Conservation (phyloP, 2,113 vertebrate genomes). For the Ptychochromis oligacanthus region DNA sequence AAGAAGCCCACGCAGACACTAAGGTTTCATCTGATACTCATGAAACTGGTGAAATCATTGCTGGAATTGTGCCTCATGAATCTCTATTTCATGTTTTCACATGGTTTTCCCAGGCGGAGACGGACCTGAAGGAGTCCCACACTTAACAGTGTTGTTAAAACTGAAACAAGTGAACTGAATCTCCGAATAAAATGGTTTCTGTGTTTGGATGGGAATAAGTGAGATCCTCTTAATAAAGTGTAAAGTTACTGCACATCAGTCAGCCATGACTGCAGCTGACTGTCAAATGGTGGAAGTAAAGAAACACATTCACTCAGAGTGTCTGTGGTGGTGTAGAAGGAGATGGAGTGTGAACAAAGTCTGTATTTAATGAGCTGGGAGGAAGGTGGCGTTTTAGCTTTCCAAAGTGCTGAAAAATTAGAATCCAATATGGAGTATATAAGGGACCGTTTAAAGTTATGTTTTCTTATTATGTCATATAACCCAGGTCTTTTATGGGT, state of each 20-base stretch:
- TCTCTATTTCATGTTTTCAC: slow-evolving; percentile 24
- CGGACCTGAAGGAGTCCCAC: slow-evolving; percentile 25
- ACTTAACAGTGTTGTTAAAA: slow-evolving; percentile 21
- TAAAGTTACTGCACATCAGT: slow-evolving; percentile 36
- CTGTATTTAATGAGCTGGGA: neutral
- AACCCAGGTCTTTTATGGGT: too few relatives aligned
- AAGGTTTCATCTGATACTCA: slow-evolving; percentile 14
- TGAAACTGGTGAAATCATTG: slow-evolving; percentile 24
- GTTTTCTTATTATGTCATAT: too few relatives aligned
- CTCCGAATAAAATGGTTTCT: slow-evolving; percentile 17
- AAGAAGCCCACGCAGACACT: neutral
- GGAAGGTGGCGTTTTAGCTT: neutral
- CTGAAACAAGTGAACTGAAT: slow-evolving; percentile 39
- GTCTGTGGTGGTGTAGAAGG: neutral
- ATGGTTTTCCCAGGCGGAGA: slow-evolving; percentile 19
- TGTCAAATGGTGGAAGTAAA: neutral
- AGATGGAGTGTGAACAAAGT: neutral
- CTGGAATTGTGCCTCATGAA: slow-evolving; percentile 9
- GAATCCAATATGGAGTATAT: too few relatives aligned
- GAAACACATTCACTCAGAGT: neutral
- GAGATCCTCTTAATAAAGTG: slow-evolving; percentile 19
- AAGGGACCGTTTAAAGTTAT: too few relatives aligned
- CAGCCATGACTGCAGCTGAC: slow-evolving; percentile 2
- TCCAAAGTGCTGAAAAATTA: too few relatives aligned
- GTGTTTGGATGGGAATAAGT: slow-evolving; percentile 15